Conservation (phyloP, 2,113 vertebrate genomes). For the Cheirogaleus medius region DNA sequence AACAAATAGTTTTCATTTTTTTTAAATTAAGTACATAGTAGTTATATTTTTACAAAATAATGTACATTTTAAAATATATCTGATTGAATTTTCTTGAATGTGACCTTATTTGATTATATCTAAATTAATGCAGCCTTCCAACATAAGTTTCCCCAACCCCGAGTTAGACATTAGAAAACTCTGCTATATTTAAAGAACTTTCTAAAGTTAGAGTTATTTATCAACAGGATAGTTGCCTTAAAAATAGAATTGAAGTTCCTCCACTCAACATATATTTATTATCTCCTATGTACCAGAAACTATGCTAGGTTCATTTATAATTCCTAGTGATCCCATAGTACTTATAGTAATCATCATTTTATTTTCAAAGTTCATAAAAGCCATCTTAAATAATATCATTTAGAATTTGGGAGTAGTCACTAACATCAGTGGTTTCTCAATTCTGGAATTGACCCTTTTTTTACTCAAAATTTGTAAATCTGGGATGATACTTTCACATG, state of each 20-base stretch:
- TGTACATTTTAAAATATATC: no score
- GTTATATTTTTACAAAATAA: no score
- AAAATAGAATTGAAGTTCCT: neutral
- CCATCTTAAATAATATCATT: neutral
- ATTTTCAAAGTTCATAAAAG: conserved; percentile 30
- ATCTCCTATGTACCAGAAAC: neutral
- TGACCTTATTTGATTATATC: no score
- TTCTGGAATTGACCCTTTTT: neutral
- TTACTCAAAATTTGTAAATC: conserved; percentile 5
- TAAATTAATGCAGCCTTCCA: no score
- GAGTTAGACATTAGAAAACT: neutral
- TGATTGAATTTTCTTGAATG: no score
- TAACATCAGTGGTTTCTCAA: neutral
- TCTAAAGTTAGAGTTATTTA: neutral
- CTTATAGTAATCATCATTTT: neutral
- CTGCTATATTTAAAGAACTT: neutral
- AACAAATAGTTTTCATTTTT: no score
- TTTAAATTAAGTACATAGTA: no score
- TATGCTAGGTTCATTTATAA: neutral
- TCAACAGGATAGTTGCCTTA: neutral
- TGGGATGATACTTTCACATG: neutral
- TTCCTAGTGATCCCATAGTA: neutral
- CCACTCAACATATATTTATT: neutral
- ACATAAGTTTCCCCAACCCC: no score
- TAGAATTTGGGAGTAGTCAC: neutral